Evolutionary conservation across 2,797 vertebrate species (phyloP), one percentile per base, ranked within the genome.

Genomic region (Garrulus glandarius): DNA sequence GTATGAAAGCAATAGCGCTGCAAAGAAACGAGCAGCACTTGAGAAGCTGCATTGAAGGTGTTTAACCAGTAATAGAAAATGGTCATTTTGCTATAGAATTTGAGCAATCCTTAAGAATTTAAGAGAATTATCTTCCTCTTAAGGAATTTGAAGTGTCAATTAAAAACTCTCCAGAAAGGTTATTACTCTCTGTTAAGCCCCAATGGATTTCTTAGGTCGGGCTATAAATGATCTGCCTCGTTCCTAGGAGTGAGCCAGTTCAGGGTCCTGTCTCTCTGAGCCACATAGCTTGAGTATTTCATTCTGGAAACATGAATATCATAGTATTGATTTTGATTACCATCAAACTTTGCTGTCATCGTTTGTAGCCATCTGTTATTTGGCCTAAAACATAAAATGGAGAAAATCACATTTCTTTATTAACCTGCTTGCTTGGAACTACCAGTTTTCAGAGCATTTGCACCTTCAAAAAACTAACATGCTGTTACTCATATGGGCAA

Each of bases 1-100:
- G 75, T 81, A 92, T 94, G 91, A 92, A 80, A 93, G 91, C 78
- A 94, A 67, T 41, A 92, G 89, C 6, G 34, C 53, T 75, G 75
- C 52, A 84, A 87, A 91, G 79, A 80, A 94, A 87, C 13, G 22
- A 93, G 61, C 39, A 68, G 57, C 3, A 5, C 43, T 77, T 47
- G 49, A 39, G 84, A 83, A 57, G 37, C 44, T 64, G 67, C 60
- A 34, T 50, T 56, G 46, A 70, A 93, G 84, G 65, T 71, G 55
- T 87, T 87, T 55, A 68, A 77, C 44, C 21, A 70, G 60, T 13
- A 57, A 74, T 13, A 82, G 76, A 80, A 91, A 96, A 87, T 37
- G 2, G 76, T 64, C 4, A 47, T 74, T 93, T 89, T 87, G 22
- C 36, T 68, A 44, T 4, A 65, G 71, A 87, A 74, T 65, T 65